Base-by-base conservation (phyloP, 2,888 invertebrate genomes). In the Meganola albula region DNA sequence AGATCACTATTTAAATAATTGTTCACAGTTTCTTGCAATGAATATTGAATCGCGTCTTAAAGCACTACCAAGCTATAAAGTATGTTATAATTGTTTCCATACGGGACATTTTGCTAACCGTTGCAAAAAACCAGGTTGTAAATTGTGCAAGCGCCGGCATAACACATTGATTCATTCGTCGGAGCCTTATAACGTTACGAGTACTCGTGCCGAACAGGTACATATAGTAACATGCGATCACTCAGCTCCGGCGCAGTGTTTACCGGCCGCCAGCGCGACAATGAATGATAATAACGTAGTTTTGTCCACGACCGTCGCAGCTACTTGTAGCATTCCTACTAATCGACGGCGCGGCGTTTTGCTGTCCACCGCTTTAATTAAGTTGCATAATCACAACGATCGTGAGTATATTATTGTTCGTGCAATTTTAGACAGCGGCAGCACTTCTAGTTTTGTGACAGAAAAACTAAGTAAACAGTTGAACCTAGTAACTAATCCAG, bases 1-100 rank as follows among this genome's bases (percentile, higher is more conserved):
- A 0, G 4, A 31, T 11, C 58, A 58, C 28, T 35, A 26, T 20
- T 53, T 55, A 4, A 53, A 49, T 30, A 45, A 54, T 21, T 57
- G 53, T 30, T 40, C 37, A 1, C 34, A 21, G 0, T 57, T 53
- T 14, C 45, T 44, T 11, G 10, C 43, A 2, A 53, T 44, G 20
- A 14, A 12, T 8, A 16, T 48, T 5, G 21, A 46, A 5, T 40
- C 40, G 1, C 13, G 28, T 9, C 12, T 39, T 8, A 5, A 10
- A 6, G 39, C 39, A 10, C 43, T 45, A 0, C 7, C 10, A 0
- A 39, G 34, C 16, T 38, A 30, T 6, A 49, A 49, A 12, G 22
- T 54, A 10, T 54, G 51, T 24, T 0, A n/a, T 1, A 48, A 51
- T 20, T 54, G 51, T 23, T 20, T 51, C 0, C 18, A 47, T 12